Conservation (phyloP, 2,797 vertebrate genomes). For the Lagorchestes hirsutus region DNA sequence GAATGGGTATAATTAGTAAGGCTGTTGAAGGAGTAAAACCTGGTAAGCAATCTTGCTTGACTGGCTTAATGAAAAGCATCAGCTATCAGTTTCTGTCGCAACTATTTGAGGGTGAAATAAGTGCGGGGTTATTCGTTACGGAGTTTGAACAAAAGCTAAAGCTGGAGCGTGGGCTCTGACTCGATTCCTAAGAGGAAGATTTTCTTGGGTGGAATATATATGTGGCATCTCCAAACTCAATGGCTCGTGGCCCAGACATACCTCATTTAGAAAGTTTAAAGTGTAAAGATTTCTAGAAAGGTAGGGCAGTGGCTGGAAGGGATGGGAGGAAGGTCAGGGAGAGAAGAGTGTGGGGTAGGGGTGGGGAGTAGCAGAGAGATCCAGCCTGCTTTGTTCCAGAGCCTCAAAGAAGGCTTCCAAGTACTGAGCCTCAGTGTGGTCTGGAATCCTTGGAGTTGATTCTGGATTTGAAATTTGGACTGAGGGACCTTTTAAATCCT, state of each 20-base stretch:
- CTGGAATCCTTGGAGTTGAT: neutral
- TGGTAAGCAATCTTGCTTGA: constrained; percentile 73
- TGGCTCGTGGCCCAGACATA: constrained; percentile 31
- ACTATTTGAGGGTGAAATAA: constrained; percentile 67
- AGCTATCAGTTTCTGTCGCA: constrained; percentile 70
- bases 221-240: constrained; percentile 30
- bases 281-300: neutral
- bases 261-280: constrained; percentile 58
- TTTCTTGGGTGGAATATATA: constrained; percentile 46
- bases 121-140: constrained; percentile 19
- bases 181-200: constrained; percentile 59
- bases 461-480: neutral
- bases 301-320: neutral
- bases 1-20: constrained; percentile 78
- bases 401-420: neutral
- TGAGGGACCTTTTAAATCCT: neutral
- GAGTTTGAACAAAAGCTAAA: constrained; percentile 70
- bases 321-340: neutral
- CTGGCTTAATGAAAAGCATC: constrained; percentile 75
- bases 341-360: neutral
- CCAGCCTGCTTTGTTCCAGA: neutral
- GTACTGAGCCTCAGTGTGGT: neutral
- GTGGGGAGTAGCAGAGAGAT: neutral
- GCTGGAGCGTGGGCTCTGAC: constrained; percentile 63
- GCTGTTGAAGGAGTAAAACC: constrained; percentile 77